Base-by-base conservation (phyloP, 2,888 invertebrate genomes). In the Pyrochroa serraticornis region DNA sequence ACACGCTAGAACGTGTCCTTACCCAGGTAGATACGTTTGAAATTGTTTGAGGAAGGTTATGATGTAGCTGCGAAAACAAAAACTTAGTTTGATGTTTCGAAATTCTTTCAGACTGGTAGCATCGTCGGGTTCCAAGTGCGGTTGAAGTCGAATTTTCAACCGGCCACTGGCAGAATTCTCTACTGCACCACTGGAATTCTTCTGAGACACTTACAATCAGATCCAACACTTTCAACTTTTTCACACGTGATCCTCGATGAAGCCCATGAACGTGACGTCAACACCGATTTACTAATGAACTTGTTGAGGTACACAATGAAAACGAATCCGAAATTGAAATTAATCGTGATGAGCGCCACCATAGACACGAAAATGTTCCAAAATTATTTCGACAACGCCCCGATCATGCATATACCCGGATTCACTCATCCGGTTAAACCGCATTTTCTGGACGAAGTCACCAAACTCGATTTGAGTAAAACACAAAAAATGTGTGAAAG, bases 261-360 rank as follows among this genome's bases (percentile, higher is more conserved):
- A 69, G 89, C 88, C 0, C 91, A 91, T 73, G 89, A 90, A 70
- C 81, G 90, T 5, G 86, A 85, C 63, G 82, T 88, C 0, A 86
- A 88, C 63, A 88, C 85, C 0, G 91, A 91, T 71, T 72, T 90
- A 45, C 79, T 88, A 0, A 70, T 90, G 57, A 80, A 85, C 13
- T 72, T 89, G 3, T 66, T 90, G 8, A 85, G 84, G 65, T 77
- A 53, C 64, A 83, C 85, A 0, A 49, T 88, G 38, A 51, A 76
- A 0, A 61, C 76, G 2, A 89, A 89, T 72, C 79, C 81, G 0
- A 62, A 78, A 0, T 70, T 91, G 1, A 86, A 84, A 70, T 69
- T 91, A 0, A 71, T 90, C 2, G 76, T 91, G 0, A 90, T 91
- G 90, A 90, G 90, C 60, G 91, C 91, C 0, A 90, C 90, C 0